phyloP scores from a whole-genome alignment of 2,888 invertebrate genomes.

The Drosophila sordidula region DNA sequence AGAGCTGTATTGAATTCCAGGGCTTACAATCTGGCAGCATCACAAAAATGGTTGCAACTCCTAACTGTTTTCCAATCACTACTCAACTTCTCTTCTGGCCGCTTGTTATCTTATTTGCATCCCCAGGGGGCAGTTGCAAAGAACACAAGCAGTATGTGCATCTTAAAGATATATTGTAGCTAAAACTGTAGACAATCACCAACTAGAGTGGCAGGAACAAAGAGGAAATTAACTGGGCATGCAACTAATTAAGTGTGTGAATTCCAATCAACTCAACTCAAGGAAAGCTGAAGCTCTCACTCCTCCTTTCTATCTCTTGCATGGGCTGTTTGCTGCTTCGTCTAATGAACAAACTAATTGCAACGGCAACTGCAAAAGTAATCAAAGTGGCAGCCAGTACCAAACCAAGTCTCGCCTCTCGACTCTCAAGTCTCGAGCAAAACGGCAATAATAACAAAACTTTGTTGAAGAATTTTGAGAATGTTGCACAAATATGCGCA shows the following conservation, averaged over 20 bases:
- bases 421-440: slow-evolving; percentile 45
- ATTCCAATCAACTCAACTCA: slow-evolving; percentile 68
- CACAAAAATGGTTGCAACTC: slow-evolving; percentile 36
- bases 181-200: slow-evolving; percentile 52
- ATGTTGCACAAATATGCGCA: slow-evolving; percentile 81
- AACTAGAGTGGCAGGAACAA: slow-evolving; percentile 37
- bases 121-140: slow-evolving; percentile 11
- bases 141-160: slow-evolving; percentile 28
- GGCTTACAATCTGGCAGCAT: slow-evolving; percentile 25
- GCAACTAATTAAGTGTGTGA: slow-evolving; percentile 77
- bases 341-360: slow-evolving; percentile 81
- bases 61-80: slow-evolving; percentile 54
- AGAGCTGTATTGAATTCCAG: slow-evolving; percentile 22
- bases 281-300: slow-evolving; percentile 20
- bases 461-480: slow-evolving; percentile 80
- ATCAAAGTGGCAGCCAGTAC: slow-evolving; percentile 63
- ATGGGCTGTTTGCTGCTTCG: slow-evolving; percentile 56
- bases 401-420: slow-evolving; percentile 32
- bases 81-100: slow-evolving; percentile 6
- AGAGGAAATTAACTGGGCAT: slow-evolving; percentile 59
- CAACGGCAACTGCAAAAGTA: slow-evolving; percentile 75
- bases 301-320: slow-evolving; percentile 28
- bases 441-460: slow-evolving; percentile 80
- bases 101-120: slow-evolving; percentile 60
- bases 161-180: slow-evolving; percentile 57